phyloP scores from a whole-genome alignment of 1,140 invertebrate species.

The Apocrypta bakeri region DNA sequence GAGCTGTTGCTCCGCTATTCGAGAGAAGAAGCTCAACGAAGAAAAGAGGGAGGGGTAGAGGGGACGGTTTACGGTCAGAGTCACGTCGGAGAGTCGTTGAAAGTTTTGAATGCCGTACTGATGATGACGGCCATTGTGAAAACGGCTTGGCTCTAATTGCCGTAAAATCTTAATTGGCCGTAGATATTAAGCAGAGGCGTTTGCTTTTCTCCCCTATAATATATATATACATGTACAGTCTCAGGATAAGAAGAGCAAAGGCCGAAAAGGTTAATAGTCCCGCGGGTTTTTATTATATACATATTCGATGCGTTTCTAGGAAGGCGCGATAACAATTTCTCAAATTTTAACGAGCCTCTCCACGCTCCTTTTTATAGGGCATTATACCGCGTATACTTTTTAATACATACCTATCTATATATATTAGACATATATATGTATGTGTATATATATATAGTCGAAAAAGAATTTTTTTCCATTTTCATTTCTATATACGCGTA shows the following conservation, averaged over 20 bases:
- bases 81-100: constrained; percentile 11
- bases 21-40: no score
- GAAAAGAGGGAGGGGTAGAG: background rate
- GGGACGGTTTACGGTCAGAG: background rate
- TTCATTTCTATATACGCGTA: no score
- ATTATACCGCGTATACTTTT: no score
- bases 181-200: constrained; percentile 2
- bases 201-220: background rate
- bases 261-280: constrained; percentile 5
- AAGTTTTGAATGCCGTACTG: background rate
- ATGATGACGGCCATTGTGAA: background rate
- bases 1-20: no score
- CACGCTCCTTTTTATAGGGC: background rate
- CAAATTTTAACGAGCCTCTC: background rate
- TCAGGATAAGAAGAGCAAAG: no score
- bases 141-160: constrained; percentile 36
- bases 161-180: constrained; percentile 35
- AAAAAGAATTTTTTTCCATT: background rate
- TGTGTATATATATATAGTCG: no score
- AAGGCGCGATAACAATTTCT: background rate
- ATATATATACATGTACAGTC: no score
- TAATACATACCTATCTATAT: no score
- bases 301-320: constrained; percentile 22
- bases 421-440: no score
- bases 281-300: background rate